Evolutionary conservation across 1,140 invertebrate species (phyloP), one percentile per base, ranked within the genome.

Genomic region (Leptonema lineaticorne): DNA sequence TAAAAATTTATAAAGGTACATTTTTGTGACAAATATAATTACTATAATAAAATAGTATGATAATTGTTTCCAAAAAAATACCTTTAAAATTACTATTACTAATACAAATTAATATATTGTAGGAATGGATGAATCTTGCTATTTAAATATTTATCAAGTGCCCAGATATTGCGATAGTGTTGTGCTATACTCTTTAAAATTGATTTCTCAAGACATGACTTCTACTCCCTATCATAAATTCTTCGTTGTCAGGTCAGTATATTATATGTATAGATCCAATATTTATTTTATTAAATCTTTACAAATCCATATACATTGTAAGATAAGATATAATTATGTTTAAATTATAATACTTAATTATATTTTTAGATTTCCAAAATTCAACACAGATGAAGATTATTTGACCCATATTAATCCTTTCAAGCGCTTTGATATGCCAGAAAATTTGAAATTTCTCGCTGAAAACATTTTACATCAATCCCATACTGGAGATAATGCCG

Each of bases 171-270:
- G 48, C 28, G 66, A 74, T 67, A 28, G 11, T 29, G 30, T 69
- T 29, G 18, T 69, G 30, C 48, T 69, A 18, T 59, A 67, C 50
- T 28, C 67, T 57, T 46, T 70, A 41, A 71, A 73, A 68, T 46
- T 71, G 22, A 63, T 67, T 64, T 72, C 60, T 65, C 63, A 67
- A 56, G 60, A 60, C 20, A 57, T 57, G 28, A 41, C 22, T 62
- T 37, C 58, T 41, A 27, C 68, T 41, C 64, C 69, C 16, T 71
- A 71, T 50, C 69, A 72, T 26, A 73, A 74, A 60, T 68, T 67
- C 63, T 72, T 69, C 68, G 70, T 72, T 50, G 50, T 66, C 62
- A 68, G 74, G 69, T 74, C 22, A 65, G 70, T 56, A 18, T 18
- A 26, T 27, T 45, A 46, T 58, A 8, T 20, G n/a, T n/a, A n/a